Evolutionary conservation across 1,140 invertebrate genomes (phyloP).

Genomic region (Lepidotrigona ventralis): DNA sequence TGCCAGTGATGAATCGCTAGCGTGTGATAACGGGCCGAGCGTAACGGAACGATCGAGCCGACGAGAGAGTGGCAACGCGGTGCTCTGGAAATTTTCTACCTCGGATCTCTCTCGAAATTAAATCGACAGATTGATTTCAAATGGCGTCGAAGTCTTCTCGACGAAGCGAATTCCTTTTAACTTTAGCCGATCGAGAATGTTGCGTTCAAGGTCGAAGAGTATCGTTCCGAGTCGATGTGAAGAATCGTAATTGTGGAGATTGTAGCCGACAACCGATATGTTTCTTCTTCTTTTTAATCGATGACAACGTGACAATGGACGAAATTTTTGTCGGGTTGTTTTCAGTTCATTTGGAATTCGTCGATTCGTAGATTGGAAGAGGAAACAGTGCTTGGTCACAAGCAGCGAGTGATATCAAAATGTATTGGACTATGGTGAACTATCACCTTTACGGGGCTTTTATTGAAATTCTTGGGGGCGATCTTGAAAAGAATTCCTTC

Average conservation of each 20-base stretch:
- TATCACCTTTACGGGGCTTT: conserved; percentile 49
- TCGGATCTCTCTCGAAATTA: background rate
- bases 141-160: too few species aligned
- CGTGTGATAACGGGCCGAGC: background rate
- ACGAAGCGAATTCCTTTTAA: too few species aligned
- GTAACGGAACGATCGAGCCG: background rate
- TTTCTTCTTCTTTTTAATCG: too few species aligned
- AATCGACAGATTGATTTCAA: too few species aligned
- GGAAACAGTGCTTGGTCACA: background rate
- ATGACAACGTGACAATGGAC: too few species aligned
- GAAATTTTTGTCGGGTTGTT: too few species aligned
- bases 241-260: too few species aligned
- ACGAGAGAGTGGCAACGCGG: background rate
- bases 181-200: too few species aligned
- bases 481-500: conserved; percentile 65
- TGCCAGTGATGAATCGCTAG: conserved; percentile 2
- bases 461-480: conserved; percentile 63
- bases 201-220: too few species aligned
- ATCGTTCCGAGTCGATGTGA: too few species aligned
- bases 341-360: too few species aligned
- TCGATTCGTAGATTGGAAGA: background rate
- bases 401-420: conserved; percentile 48
- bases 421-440: conserved; percentile 54
- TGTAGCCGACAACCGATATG: too few species aligned
- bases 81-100: background rate